These are phyloP conservation scores for Thamnophis sirtalis DNA, from an alignment of 2,113 vertebrate genomes.

Conservation along the genomic window DNA sequence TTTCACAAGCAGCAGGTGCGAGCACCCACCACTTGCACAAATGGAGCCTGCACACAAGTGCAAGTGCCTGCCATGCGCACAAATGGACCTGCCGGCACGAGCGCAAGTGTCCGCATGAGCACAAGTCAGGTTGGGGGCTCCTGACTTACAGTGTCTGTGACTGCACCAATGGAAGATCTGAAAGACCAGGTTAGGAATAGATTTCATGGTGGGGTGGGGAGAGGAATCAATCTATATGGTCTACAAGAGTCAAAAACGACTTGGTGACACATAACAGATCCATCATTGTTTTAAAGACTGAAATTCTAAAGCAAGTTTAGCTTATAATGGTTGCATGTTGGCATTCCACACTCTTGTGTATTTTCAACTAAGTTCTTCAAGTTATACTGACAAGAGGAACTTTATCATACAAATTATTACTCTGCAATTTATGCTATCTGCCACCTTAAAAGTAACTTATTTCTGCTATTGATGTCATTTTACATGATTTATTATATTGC, in stretches of 20 bases:
- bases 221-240: not conserved
- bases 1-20: not conserved
- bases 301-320: not conserved
- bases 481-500: not conserved
- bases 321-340: not conserved
- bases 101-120: not conserved
- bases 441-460: not conserved
- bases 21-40: not conserved
- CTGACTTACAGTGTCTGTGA: not conserved
- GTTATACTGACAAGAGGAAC: not conserved
- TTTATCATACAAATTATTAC: not conserved
- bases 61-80: not conserved
- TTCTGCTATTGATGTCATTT: not conserved
- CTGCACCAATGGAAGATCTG: not conserved
- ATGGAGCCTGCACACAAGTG: not conserved
- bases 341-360: not conserved
- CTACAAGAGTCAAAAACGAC: not conserved
- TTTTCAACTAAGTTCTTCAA: not conserved
- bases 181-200: not conserved
- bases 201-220: not conserved
- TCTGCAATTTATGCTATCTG: not conserved
- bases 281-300: not conserved
- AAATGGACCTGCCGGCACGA: no score
- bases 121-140: not conserved
- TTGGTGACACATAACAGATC: not conserved